A percentile compares a stretch with the other conserved stretches of the same genome.
Conservation (phyloP, 1,140 invertebrate genomes). For the Drosophila micromelanica region DNA sequence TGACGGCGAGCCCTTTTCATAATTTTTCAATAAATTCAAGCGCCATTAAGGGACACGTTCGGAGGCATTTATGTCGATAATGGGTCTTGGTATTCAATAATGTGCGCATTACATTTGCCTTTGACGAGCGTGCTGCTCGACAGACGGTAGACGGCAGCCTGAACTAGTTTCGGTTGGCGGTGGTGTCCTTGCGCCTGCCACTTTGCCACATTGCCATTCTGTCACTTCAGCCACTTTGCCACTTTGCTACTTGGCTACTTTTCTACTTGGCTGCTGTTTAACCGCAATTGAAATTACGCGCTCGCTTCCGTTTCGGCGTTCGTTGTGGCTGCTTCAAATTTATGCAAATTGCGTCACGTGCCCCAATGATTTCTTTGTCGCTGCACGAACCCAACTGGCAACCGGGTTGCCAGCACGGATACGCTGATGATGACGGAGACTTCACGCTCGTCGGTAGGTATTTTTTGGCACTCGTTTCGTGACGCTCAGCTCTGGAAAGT, state of each 20-base stretch:
- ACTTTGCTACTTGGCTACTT: constrained; percentile 65
- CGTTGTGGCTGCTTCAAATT: constrained; percentile 60
- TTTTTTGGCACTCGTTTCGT: constrained; percentile 45
- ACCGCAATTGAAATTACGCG: constrained; percentile 83
- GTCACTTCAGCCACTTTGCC: constrained; percentile 44
- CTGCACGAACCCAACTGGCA: constrained; percentile 43
- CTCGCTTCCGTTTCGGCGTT: constrained; percentile 67
- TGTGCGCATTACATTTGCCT: constrained; percentile 57
- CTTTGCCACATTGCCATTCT: constrained; percentile 45
- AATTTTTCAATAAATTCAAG: constrained; percentile 76
- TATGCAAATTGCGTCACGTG: constrained; percentile 84
- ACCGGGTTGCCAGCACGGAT: constrained; percentile 8
- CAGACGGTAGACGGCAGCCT: constrained; percentile 28
- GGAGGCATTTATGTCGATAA: constrained; percentile 50
- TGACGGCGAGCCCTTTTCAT: constrained; percentile 48
- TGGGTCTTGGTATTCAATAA: constrained; percentile 72
- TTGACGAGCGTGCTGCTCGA: constrained; percentile 23
- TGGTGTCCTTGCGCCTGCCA: constrained; percentile 46
- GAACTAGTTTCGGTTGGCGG: constrained; percentile 39
- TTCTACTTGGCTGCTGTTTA: constrained; percentile 81
- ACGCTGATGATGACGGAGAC: constrained; percentile 26
- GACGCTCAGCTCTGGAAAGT: constrained; percentile 52
- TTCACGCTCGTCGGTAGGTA: constrained; percentile 3
- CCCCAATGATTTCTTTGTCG: constrained; percentile 79
- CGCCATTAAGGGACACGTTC: constrained; percentile 44